Conservation (phyloP, 2,888 invertebrate species). For the Hydraecia micacea region DNA sequence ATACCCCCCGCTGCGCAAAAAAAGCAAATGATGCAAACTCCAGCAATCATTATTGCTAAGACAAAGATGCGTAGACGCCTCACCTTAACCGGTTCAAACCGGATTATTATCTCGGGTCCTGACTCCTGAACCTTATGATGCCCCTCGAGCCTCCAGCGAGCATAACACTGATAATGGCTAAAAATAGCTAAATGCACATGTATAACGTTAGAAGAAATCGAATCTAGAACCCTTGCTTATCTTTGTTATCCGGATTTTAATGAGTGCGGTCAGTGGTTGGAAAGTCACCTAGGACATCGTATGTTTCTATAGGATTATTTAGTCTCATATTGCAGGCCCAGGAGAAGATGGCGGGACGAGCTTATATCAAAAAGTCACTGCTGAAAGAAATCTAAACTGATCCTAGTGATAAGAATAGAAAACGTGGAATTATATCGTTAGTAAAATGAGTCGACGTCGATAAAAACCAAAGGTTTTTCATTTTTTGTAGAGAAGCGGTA, state of each 20-base stretch:
- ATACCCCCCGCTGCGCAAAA: conserved; percentile 17
- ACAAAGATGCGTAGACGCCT: conserved; percentile 34
- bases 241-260: conserved; percentile 22
- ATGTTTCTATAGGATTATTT: background rate
- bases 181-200: conserved; percentile 27
- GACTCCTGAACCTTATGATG: conserved; percentile 40
- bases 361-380: background rate
- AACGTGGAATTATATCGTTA: background rate
- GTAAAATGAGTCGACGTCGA: background rate
- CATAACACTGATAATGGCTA: conserved; percentile 60
- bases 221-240: conserved; percentile 52
- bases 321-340: background rate
- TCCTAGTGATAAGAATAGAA: background rate
- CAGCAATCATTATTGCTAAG: conserved; percentile 12
- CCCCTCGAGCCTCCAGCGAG: conserved; percentile 58
- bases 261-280: background rate
- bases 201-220: conserved; percentile 45
- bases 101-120: conserved; percentile 54
- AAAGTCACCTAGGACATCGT: conserved; percentile 1
- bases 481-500: background rate
- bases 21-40: conserved; percentile 48
- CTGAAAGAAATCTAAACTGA: background rate
- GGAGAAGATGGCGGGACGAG: no score
- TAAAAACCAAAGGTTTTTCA: background rate
- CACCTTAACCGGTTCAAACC: conserved; percentile 50